Evolutionary conservation across 1,140 invertebrate genomes (phyloP), one percentile per base, ranked within the genome.

Genomic region (Drosophila kanapiae): DNA sequence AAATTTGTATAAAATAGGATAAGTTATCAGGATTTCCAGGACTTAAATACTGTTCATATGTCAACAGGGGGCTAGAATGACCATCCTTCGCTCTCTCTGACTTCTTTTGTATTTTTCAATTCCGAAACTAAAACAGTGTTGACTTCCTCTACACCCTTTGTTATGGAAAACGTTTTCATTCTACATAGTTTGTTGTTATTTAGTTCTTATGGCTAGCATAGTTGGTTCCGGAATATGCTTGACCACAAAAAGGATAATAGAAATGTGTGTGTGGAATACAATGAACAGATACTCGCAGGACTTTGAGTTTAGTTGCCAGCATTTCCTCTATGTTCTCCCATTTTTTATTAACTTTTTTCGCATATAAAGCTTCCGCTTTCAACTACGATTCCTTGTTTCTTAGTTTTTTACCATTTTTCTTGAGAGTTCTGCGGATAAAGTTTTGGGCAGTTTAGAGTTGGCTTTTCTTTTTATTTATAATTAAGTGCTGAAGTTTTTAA

Each of bases 171-270:
- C 45, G 37, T 23, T 70, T 14, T 23, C 48, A 42, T 37, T 7
- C 27, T 10, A 14, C 29, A 42, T 16, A 51, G 45, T 51, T 64
- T 42, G 45, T 69, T 35, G 45, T 43, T 69, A 27, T 38, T 33
- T 35, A 51, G 61, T 51, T 51, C 61, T n/a, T 69, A 16, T 53
- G 43, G 27, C 48, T 35, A 16, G 27, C 43, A 16, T 31, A 63
- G 65, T 57, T 23, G 31, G 14, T 67, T 70, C 67, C 67, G 67
- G 67, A 68, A 68, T 54, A 54, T 45, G 48, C 23, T 54, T 45
- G 48, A 68, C 67, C 67, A 70, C 38, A 65, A 33, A 47, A 70
- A 13, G 49, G 48, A 70, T 70, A 51, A 11, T 42, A 35, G 37
- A 68, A 18, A 7, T 43, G 38, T 65, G 27, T 18, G 40, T 59